These are phyloP conservation scores for Heterocephalus glaber DNA, from an alignment of 2,113 vertebrate species.

Conservation along the genomic window DNA sequence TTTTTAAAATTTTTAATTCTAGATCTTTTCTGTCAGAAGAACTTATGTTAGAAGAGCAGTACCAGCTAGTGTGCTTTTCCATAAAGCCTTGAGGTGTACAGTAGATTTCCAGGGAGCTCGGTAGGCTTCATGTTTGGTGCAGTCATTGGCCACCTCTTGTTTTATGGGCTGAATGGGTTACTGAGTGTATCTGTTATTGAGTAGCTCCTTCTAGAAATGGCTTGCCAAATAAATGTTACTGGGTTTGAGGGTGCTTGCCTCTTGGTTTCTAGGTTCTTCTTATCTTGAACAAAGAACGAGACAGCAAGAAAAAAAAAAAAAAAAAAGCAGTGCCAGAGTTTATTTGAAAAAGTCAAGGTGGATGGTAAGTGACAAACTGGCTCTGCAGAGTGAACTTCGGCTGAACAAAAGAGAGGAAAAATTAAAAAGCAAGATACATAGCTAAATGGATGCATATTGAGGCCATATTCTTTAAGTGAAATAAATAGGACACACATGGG, in stretches of 20 bases:
- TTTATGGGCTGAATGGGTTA: constrained; percentile 78
- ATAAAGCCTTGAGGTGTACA: constrained; percentile 59
- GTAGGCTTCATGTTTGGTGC: constrained; percentile 60
- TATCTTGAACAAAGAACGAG: not conserved
- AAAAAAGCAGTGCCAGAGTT: not conserved
- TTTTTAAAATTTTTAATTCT: not conserved
- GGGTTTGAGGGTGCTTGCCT: not conserved
- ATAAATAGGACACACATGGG: too few species aligned
- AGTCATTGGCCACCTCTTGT: constrained; percentile 72
- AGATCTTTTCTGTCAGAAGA: constrained; percentile 66
- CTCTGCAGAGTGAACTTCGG: not conserved
- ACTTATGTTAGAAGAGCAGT: constrained; percentile 70
- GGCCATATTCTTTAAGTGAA: too few species aligned
- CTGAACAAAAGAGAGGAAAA: not conserved
- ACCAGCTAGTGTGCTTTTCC: constrained; percentile 80
- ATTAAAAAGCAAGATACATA: not conserved
- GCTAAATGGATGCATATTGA: too few species aligned
- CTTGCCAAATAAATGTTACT: not conserved
- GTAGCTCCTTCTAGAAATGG: not conserved
- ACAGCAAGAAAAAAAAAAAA: too few species aligned
- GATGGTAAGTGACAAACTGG: not conserved
- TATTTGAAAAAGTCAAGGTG: not conserved
- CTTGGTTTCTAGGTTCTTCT: not conserved
- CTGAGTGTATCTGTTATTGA: constrained; percentile 51
- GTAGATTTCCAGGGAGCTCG: constrained; percentile 56